A percentile compares a stretch with the other conserved stretches of the same genome.
phyloP scores from a whole-genome alignment of 1,140 invertebrate genomes.

The Epicauta chinensis region DNA sequence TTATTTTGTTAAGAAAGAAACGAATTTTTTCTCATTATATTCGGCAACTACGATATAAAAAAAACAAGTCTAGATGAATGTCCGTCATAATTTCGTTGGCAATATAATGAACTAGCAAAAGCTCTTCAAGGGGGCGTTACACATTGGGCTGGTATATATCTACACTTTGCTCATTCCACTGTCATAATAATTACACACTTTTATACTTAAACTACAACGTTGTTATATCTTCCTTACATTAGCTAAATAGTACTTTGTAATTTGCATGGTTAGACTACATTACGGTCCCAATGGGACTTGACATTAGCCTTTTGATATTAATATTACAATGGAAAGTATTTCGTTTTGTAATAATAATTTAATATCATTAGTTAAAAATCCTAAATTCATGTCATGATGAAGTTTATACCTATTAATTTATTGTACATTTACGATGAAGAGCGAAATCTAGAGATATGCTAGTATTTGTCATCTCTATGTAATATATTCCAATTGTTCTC shows the following conservation, averaged over 20 bases:
- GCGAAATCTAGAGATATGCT: conserved; percentile 6
- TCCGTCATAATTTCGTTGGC: conserved; percentile 11
- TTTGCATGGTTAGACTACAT: conserved; percentile 9
- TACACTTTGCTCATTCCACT: conserved; percentile 12
- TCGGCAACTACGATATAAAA: no score
- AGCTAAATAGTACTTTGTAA: conserved; percentile 14
- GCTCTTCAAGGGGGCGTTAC: conserved; percentile 14
- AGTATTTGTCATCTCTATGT: neutral
- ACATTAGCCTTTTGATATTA: no score
- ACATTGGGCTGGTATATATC: conserved; percentile 5
- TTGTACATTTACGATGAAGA: conserved; percentile 8
- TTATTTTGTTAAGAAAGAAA: no score
- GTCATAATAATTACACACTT: conserved; percentile 16
- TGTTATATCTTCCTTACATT: conserved; percentile 14
- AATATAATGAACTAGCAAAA: conserved; percentile 15
- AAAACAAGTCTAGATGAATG: conserved; percentile 1
- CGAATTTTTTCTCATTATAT: no score
- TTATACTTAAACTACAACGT: conserved; percentile 12
- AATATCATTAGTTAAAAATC: no score
- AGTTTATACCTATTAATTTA: conserved; percentile 9
- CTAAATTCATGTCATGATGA: no score
- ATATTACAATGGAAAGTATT: no score
- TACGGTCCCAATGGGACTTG: conserved; percentile 4
- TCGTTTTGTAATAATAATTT: no score
- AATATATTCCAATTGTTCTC: conserved; percentile 9